Evolutionary conservation across 1,140 invertebrate genomes (phyloP).

Genomic region (Sarcophaga bullata): DNA sequence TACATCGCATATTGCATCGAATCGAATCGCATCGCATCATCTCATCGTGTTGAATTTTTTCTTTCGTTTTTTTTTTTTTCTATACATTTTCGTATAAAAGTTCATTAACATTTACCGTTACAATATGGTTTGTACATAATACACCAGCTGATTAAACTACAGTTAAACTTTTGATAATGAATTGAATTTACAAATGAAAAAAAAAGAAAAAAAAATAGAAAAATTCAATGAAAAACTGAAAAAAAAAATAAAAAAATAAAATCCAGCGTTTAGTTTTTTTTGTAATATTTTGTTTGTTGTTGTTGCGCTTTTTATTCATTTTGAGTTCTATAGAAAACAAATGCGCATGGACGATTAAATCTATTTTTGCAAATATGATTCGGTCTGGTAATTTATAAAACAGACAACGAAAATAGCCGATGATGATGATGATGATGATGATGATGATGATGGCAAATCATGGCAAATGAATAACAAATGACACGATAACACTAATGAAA

Average conservation of each 20-base stretch:
- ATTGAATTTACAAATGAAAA: not conserved
- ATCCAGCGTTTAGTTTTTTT: no score
- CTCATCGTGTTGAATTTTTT: not conserved
- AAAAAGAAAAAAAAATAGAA: not conserved
- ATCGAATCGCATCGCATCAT: not conserved
- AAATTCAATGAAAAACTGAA: no score
- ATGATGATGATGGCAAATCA: no score
- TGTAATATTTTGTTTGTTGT: no score
- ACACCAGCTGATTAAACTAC: conserved; percentile 6
- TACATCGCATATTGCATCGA: not conserved
- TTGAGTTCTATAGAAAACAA: not conserved
- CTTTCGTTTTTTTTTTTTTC: no score
- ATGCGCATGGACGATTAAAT: not conserved
- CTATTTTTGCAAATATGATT: not conserved
- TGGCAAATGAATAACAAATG: no score
- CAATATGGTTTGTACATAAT: not conserved
- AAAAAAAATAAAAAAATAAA: no score
- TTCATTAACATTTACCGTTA: conserved; percentile 26
- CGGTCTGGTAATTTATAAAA: conserved; percentile 14
- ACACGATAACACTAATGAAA: no score
- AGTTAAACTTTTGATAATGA: conserved; percentile 7
- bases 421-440: no score
- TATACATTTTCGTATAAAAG: not conserved
- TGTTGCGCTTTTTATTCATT: not conserved
- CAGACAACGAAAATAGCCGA: not conserved